Evolutionary conservation across 2,888 invertebrate genomes (phyloP), one percentile per base, ranked within the genome.

Genomic region (Slavum lentiscoides): DNA sequence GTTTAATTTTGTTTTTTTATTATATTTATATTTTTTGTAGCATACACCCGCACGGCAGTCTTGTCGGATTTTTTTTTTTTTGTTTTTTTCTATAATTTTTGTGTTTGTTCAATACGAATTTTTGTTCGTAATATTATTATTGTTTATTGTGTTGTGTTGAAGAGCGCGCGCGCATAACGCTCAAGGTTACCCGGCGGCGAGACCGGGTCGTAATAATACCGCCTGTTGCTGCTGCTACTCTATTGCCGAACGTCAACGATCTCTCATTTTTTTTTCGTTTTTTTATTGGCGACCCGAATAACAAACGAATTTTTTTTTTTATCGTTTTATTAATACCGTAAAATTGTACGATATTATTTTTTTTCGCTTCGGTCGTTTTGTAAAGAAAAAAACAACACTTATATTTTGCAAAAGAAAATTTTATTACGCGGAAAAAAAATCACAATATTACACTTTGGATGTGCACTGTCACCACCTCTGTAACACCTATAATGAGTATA

Each of bases 241-340:
- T 30, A 30, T n/a, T 17, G n/a, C 6, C 66, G 39, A 39, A n/a
- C 37, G 64, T 66, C 64, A n/a, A 66, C 66, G 66, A 21, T 21
- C n/a, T 66, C 53, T 43, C 39, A 39, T 66, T 66, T 43, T 39
- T 66, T n/a, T 66, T n/a, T n/a, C 67, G n/a, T n/a, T n/a, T n/a
- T 15, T 13, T 13, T n/a, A 67, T 39, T 21, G n/a, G 6, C 15
- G 55, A 30, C 30, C 4, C 30, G 30, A 4, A 30, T 30, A 30
- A 30, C 1, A 30, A 30, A 30, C 30, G 30, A 30, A 30, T 30
- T 30, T 30, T 4, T 30, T 30, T 4, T 15, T 64, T 66, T 43
- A 43, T 66, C 43, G 15, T 53, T 30, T 1, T 4, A 30, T 30
- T 30, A 30, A 30, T 30, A 30, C 4, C 30, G 30, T 30, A 30